Conservation (phyloP, 2,888 invertebrate genomes). For the Eilema sororculum region DNA sequence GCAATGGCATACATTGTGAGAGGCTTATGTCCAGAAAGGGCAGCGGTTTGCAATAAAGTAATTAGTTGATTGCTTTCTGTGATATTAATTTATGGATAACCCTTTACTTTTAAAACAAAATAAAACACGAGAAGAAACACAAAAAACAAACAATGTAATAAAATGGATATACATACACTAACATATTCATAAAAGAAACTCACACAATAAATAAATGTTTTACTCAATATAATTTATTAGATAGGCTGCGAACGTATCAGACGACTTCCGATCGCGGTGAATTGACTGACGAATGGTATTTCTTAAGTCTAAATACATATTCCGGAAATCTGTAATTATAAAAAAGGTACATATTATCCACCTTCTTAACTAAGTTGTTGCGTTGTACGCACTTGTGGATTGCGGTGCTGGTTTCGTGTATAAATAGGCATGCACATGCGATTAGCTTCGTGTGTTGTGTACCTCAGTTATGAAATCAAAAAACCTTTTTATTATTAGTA, state of each 20-base stretch:
- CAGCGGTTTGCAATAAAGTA: background rate
- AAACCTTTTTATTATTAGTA: too few relatives aligned
- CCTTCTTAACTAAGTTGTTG: too few relatives aligned
- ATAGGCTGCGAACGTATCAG: constrained; percentile 37
- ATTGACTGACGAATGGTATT: background rate
- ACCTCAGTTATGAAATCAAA: too few relatives aligned
- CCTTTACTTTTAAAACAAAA: background rate
- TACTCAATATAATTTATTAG: constrained; percentile 42
- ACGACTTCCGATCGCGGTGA: background rate
- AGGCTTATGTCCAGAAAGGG: background rate
- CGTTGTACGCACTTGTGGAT: too few relatives aligned
- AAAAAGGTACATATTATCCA: too few relatives aligned
- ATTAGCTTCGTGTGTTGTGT: too few relatives aligned
- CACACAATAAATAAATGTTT: constrained; percentile 34
- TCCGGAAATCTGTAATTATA: too few relatives aligned
- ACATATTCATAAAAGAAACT: constrained; percentile 33
- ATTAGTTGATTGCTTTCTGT: background rate
- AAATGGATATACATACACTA: constrained; percentile 39
- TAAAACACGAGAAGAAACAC: constrained; percentile 17
- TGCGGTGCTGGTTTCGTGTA: too few relatives aligned
- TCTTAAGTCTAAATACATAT: background rate
- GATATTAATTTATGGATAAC: constrained; percentile 24
- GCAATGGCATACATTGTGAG: too few relatives aligned
- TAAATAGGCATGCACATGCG: too few relatives aligned
- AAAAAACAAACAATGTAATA: constrained; percentile 38